phyloP scores from a whole-genome alignment of 2,797 vertebrate species.

The Alca torda region DNA sequence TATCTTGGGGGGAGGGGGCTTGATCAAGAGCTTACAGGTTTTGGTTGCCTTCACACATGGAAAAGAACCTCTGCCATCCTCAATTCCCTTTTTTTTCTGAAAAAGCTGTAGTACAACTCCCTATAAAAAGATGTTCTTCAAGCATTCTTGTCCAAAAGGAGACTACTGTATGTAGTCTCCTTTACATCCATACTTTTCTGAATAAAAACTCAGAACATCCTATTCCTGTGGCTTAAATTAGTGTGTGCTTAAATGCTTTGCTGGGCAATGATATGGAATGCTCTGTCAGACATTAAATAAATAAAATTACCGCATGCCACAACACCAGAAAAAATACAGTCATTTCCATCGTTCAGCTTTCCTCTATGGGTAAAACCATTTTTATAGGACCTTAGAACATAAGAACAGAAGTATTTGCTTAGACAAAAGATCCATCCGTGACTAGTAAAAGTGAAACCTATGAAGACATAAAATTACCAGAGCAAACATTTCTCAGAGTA shows the following conservation, averaged over 20 bases:
- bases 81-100: not conserved
- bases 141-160: not conserved
- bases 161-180: not conserved
- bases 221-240: not conserved
- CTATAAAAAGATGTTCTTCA: not conserved
- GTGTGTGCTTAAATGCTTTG: not conserved
- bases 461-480: not conserved
- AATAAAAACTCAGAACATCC: not conserved
- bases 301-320: not conserved
- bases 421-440: not conserved
- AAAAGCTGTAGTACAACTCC: not conserved
- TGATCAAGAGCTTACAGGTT: not conserved
- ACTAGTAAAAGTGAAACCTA: not conserved
- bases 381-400: not conserved
- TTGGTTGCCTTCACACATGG: not conserved
- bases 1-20: not conserved
- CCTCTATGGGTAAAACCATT: not conserved
- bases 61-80: not conserved
- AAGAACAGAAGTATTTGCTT: not conserved
- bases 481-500: not conserved
- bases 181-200: not conserved
- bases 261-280: not conserved
- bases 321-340: not conserved
- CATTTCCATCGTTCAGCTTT: not conserved
- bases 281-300: not conserved